Evolutionary conservation across 2,888 invertebrate genomes (phyloP).

Genomic region (Andrena haemorrhoa): DNA sequence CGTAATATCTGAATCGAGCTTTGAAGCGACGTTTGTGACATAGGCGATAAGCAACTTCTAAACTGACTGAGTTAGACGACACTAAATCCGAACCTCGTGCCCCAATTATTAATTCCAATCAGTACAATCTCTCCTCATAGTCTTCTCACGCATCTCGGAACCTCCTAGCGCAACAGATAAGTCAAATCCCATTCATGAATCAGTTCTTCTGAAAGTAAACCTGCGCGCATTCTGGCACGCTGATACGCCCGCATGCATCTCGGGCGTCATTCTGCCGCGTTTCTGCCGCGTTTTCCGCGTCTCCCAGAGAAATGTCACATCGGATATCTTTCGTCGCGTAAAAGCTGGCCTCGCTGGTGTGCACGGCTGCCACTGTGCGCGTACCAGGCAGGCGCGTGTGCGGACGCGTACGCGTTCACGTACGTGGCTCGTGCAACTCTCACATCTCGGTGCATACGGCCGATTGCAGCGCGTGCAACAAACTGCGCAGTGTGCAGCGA

Average conservation of each 20-base stretch:
- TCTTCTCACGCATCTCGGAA: too few species aligned
- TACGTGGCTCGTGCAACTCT: constrained; percentile 56
- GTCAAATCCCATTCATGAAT: background rate
- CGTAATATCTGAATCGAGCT: constrained; percentile 28
- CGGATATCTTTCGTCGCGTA: constrained; percentile 32
- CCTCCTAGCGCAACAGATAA: too few species aligned
- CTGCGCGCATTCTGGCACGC: background rate
- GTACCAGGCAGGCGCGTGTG: constrained; percentile 13
- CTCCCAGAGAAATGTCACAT: constrained; percentile 32
- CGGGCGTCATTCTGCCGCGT: constrained; percentile 20
- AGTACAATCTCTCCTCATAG: too few species aligned
- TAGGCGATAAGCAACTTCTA: constrained; percentile 9
- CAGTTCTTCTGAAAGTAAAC: constrained; percentile 9
- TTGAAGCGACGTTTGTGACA: background rate
- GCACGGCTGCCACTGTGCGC: background rate
- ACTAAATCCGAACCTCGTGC: background rate
- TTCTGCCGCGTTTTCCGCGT: constrained; percentile 34
- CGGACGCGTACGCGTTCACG: constrained; percentile 34
- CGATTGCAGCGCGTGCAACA: constrained; percentile 82
- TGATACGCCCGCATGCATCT: background rate
- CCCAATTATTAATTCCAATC: background rate
- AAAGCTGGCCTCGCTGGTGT: constrained; percentile 8
- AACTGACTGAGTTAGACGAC: background rate
- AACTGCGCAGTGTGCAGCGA: constrained; percentile 82
- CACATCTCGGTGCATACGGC: constrained; percentile 63